These are phyloP conservation scores for Melipona quadrifasciata DNA, from an alignment of 1,140 invertebrate species.

Conservation along the genomic window DNA sequence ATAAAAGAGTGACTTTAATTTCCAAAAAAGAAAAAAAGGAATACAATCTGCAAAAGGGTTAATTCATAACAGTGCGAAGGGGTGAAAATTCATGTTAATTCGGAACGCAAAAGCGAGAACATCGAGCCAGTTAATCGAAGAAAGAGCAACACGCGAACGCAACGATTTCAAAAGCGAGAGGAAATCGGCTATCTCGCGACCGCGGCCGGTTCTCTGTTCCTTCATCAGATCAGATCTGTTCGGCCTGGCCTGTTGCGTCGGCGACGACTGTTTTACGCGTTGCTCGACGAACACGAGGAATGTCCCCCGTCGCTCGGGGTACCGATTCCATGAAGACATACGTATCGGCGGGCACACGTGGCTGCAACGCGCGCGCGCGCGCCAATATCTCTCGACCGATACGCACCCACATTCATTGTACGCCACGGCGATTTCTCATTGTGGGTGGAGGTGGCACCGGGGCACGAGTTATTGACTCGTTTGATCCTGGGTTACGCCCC, in stretches of 20 bases:
- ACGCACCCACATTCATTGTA: slow-evolving; percentile 75
- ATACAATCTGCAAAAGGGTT: no score
- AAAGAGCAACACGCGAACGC: neutral
- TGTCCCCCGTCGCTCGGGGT: slow-evolving; percentile 53
- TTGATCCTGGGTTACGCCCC: slow-evolving; percentile 79
- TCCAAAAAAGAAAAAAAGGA: no score
- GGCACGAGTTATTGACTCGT: slow-evolving; percentile 79
- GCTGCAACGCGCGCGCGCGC: slow-evolving; percentile 41
- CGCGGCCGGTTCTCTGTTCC: slow-evolving; percentile 1
- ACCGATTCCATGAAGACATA: slow-evolving; percentile 76
- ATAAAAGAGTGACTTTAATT: no score
- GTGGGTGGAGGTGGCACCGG: slow-evolving; percentile 70
- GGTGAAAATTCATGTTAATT: no score
- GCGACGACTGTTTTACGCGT: slow-evolving; percentile 57
- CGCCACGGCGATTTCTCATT: slow-evolving; percentile 73
- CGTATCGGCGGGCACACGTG: slow-evolving; percentile 67
- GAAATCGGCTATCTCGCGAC: neutral
- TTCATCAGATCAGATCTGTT: slow-evolving; percentile 26
- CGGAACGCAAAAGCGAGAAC: neutral
- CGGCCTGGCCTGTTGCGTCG: slow-evolving; percentile 22
- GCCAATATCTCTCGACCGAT: slow-evolving; percentile 56
- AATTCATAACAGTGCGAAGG: no score
- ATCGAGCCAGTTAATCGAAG: no score
- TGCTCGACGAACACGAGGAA: slow-evolving; percentile 50
- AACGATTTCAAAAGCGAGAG: neutral